These are phyloP conservation scores for Neostethus bicornis DNA, from an alignment of 2,797 vertebrate species.

Conservation along the genomic window DNA sequence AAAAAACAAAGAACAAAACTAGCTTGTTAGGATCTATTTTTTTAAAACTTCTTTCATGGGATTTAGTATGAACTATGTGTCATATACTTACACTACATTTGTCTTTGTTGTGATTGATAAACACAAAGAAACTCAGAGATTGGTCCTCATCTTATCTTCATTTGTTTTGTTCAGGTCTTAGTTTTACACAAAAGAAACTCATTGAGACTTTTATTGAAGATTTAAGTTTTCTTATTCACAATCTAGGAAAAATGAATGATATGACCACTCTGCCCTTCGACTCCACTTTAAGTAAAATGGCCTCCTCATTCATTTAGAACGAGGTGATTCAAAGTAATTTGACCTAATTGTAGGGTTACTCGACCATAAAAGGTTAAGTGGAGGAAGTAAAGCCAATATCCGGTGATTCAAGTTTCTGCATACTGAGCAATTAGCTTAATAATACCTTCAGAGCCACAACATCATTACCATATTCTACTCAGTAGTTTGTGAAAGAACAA, in stretches of 20 bases:
- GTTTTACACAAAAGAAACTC: too few relatives aligned
- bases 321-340: background rate
- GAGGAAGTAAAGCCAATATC: background rate
- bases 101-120: slow-evolving; percentile 6
- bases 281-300: background rate
- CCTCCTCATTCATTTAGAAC: background rate
- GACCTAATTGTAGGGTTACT: background rate
- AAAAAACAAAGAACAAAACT: slow-evolving; percentile 13
- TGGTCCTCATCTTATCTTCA: background rate
- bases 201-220: too few relatives aligned
- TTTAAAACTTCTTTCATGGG: too few relatives aligned
- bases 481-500: too few relatives aligned
- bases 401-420: background rate
- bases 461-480: too few relatives aligned
- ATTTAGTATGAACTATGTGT: background rate
- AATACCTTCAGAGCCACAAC: too few relatives aligned
- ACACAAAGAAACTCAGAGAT: background rate
- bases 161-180: too few relatives aligned
- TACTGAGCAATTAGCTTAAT: background rate
- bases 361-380: background rate
- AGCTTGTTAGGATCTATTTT: too few relatives aligned
- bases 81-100: slow-evolving; percentile 18
- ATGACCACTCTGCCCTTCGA: too few relatives aligned
- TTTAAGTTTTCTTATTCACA: too few relatives aligned
- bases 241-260: too few relatives aligned